Evolutionary conservation across 2,888 invertebrate species (phyloP).

Genomic region (Parochlus steinenii): DNA sequence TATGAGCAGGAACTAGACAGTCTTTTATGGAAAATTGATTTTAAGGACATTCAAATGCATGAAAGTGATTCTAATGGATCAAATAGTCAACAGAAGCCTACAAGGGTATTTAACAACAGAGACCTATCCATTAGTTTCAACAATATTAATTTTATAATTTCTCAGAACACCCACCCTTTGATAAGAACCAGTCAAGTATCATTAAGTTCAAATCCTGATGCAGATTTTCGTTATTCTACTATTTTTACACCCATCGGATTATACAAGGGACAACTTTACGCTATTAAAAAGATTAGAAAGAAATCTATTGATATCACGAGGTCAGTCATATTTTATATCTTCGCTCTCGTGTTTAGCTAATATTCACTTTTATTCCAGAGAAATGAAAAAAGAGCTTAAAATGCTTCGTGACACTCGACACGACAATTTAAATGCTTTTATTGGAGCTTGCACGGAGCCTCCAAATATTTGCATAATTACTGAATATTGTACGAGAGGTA

Average conservation of each 20-base stretch:
- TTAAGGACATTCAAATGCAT: conserved; percentile 66
- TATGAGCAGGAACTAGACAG: conserved; percentile 90
- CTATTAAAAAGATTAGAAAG: conserved; percentile 70
- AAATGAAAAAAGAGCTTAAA: conserved; percentile 86
- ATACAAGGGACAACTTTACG: conserved; percentile 73
- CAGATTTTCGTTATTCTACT: conserved; percentile 77
- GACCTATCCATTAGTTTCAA: conserved; percentile 13
- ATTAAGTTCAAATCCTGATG: conserved; percentile 79
- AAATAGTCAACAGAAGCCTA: conserved; percentile 24
- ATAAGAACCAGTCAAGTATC: conserved; percentile 80
- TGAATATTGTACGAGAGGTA: conserved; percentile 79
- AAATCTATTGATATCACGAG: conserved; percentile 77
- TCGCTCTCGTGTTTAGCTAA: too few relatives aligned
- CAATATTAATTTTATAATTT: neutral
- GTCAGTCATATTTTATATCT: too few relatives aligned
- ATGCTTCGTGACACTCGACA: conserved; percentile 82
- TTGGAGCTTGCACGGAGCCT: conserved; percentile 82
- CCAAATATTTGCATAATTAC: conserved; percentile 80
- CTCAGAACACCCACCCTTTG: conserved; percentile 35
- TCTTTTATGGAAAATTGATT: conserved; percentile 86
- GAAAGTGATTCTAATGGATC: conserved; percentile 37
- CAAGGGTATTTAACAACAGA: too few relatives aligned
- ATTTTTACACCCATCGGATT: conserved; percentile 82
- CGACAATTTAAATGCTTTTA: conserved; percentile 81
- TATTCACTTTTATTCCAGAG: too few relatives aligned